Evolutionary conservation across 2,113 vertebrate genomes (phyloP).

Genomic region (Chascanopsetta lugubris): DNA sequence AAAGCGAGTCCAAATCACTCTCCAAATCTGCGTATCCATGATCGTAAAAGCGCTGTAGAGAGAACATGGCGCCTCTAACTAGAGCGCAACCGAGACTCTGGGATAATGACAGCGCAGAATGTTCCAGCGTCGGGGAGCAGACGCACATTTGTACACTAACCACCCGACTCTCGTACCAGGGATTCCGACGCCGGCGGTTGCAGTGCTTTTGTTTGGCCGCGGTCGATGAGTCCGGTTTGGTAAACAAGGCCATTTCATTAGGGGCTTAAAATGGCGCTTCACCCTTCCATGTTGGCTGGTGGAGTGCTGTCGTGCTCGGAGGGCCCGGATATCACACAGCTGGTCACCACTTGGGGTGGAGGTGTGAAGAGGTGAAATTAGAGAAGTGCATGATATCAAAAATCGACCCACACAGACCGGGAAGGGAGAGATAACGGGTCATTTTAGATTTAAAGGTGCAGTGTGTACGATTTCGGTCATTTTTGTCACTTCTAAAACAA

Average conservation of each 20-base stretch:
- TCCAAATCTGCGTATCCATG: conserved; percentile 50
- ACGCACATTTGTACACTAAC: not conserved
- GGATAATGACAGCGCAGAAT: conserved; percentile 31
- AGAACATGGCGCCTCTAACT: not conserved
- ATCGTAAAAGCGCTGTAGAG: conserved; percentile 49
- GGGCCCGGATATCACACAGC: not conserved
- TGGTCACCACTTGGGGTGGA: not conserved
- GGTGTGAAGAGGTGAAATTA: no score
- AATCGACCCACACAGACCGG: not conserved
- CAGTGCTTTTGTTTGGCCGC: not conserved
- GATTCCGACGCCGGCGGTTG: not conserved
- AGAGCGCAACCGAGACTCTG: not conserved
- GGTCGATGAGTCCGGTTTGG: not conserved
- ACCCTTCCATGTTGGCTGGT: not conserved
- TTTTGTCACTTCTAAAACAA: no score
- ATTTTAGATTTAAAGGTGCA: not conserved
- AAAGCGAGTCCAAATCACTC: conserved; percentile 50
- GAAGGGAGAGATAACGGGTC: no score
- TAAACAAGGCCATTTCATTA: not conserved
- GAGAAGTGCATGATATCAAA: not conserved
- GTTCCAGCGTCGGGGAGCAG: conserved; percentile 8
- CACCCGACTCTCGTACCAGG: not conserved
- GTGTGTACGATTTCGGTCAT: no score
- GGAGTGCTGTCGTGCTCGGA: not conserved
- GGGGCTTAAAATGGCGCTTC: not conserved